Conservation (phyloP, 2,888 invertebrate species). For the Siphonodentalium dalli region DNA sequence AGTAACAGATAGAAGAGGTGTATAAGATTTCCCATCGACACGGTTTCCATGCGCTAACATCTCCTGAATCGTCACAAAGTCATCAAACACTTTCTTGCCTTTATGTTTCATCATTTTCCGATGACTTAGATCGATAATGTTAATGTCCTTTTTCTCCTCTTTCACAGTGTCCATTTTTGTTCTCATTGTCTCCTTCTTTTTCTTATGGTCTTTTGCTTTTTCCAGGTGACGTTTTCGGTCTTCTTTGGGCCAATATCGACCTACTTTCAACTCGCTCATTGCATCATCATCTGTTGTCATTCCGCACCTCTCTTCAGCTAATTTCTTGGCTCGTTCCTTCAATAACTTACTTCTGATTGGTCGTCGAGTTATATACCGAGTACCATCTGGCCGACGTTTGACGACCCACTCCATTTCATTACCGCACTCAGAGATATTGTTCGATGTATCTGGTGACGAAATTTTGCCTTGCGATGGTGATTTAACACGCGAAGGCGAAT, state of each 20-base stretch:
- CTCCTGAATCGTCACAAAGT: constrained; percentile 72
- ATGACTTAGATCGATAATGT: constrained; percentile 68
- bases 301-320: constrained; percentile 74
- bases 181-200: constrained; percentile 61
- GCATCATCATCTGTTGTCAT: constrained; percentile 81
- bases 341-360: constrained; percentile 75
- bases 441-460: too few relatives aligned
- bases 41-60: constrained; percentile 70
- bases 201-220: constrained; percentile 73
- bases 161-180: constrained; percentile 62
- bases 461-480: too few relatives aligned
- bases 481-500: constrained; percentile 4
- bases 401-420: constrained; percentile 74
- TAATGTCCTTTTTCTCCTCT: constrained; percentile 61
- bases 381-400: constrained; percentile 78
- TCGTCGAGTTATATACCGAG: constrained; percentile 77
- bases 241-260: constrained; percentile 79
- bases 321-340: constrained; percentile 74
- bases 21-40: constrained; percentile 57
- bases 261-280: constrained; percentile 77
- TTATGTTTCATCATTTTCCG: constrained; percentile 71
- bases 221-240: constrained; percentile 79
- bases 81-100: constrained; percentile 67
- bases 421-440: constrained; percentile 46
- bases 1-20: constrained; percentile 66